phyloP scores from a whole-genome alignment of 2,888 invertebrate genomes.

The Oscheius sp. region DNA sequence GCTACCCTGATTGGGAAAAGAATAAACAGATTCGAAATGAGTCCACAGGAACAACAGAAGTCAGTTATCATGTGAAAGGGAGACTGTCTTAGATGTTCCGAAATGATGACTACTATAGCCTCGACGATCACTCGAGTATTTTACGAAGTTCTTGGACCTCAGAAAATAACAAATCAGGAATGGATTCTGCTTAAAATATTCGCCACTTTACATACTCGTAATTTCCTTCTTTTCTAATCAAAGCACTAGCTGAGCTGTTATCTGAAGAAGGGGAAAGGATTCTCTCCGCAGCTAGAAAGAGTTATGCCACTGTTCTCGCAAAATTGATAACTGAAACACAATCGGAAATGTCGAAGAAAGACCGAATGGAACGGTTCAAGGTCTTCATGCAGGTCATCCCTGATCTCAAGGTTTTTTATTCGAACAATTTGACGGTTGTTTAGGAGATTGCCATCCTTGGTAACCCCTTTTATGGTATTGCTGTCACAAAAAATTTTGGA shows the following conservation, averaged over 20 bases:
- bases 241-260: no score
- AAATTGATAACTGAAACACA: background rate
- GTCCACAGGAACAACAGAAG: background rate
- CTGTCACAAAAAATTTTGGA: background rate
- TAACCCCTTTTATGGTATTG: background rate
- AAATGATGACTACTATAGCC: no score
- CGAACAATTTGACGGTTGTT: background rate
- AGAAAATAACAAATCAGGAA: background rate
- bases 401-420: background rate
- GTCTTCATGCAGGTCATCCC: background rate
- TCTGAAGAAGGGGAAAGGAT: background rate
- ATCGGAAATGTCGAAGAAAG: background rate
- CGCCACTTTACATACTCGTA: background rate
- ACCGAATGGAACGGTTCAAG: background rate
- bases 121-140: no score
- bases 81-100: no score
- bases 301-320: background rate
- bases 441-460: background rate
- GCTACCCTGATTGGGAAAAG: no score
- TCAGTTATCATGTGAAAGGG: background rate
- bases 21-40: background rate
- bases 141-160: background rate
- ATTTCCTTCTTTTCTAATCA: no score
- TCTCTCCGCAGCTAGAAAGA: background rate
- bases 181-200: background rate